Conservation (phyloP, 2,888 invertebrate species). For the Drosophila anomelani region DNA sequence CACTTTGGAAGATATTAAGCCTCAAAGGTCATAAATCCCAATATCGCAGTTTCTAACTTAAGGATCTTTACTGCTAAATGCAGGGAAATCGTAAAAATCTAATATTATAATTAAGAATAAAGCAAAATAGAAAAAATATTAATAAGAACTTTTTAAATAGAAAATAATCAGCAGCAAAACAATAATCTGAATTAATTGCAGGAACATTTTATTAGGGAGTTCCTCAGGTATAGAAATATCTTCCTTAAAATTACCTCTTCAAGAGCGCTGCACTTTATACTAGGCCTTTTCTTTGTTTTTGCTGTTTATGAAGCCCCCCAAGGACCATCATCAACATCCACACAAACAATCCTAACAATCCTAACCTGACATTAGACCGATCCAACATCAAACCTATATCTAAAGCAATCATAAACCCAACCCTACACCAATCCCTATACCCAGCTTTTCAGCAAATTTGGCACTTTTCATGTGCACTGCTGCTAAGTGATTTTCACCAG, state of each 20-base stretch:
- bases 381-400: not conserved
- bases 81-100: not conserved
- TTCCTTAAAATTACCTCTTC: not conserved
- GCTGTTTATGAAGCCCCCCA: slow-evolving; percentile 36
- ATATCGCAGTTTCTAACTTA: not conserved
- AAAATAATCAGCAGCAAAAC: not conserved
- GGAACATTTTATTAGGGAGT: not conserved
- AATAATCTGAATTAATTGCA: not conserved
- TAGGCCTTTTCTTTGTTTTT: slow-evolving; percentile 11
- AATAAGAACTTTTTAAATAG: not conserved
- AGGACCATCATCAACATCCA: slow-evolving; percentile 1
- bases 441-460: slow-evolving; percentile 53
- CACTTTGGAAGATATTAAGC: not conserved
- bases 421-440: not conserved
- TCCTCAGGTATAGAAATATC: no score
- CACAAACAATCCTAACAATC: not conserved
- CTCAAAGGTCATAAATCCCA: not conserved
- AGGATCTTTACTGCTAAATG: not conserved
- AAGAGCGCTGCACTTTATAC: slow-evolving; percentile 2
- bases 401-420: not conserved
- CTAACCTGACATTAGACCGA: not conserved
- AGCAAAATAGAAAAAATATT: no score
- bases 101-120: no score
- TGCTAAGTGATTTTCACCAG: slow-evolving; percentile 53
- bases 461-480: slow-evolving; percentile 56